Percentiles rank a stretch among this genome's conserved stretches.
These are phyloP conservation scores for Philereme transversata DNA, from an alignment of 2,888 invertebrate genomes.

Conservation along the genomic window DNA sequence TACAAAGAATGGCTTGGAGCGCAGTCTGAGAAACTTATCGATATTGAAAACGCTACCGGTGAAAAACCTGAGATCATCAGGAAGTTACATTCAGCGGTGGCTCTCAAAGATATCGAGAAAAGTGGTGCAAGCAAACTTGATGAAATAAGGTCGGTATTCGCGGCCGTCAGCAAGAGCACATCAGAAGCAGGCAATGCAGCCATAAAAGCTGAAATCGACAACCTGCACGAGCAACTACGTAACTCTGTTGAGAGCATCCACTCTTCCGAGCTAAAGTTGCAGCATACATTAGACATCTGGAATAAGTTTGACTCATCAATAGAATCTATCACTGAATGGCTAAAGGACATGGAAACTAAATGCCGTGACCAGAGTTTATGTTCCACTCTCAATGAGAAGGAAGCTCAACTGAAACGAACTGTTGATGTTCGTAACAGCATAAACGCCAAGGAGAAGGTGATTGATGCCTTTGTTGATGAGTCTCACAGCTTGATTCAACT, in stretches of 20 bases:
- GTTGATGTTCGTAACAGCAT: conserved; percentile 90
- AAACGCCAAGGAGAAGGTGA: conserved; percentile 90
- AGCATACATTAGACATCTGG: conserved; percentile 92
- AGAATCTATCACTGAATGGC: conserved; percentile 93
- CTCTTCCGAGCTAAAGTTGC: conserved; percentile 88
- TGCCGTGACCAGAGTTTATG: conserved; percentile 94
- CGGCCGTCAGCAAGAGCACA: conserved; percentile 89
- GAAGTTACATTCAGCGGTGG: conserved; percentile 86
- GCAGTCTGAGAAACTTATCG: conserved; percentile 91
- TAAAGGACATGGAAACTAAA: conserved; percentile 91
- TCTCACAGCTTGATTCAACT: conserved; percentile 93
- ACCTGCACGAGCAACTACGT: conserved; percentile 86
- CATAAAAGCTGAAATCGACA: conserved; percentile 89
- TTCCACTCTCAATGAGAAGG: conserved; percentile 92
- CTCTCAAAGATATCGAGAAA: conserved; percentile 86
- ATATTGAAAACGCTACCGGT: conserved; percentile 92
- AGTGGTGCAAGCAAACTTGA: conserved; percentile 87
- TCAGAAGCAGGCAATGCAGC: conserved; percentile 90
- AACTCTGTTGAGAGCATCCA: conserved; percentile 87
- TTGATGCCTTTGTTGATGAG: conserved; percentile 94
- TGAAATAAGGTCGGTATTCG: conserved; percentile 87
- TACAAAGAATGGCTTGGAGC: conserved; percentile 93
- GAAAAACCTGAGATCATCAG: conserved; percentile 92
- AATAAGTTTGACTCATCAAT: conserved; percentile 92
- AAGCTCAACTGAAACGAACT: conserved; percentile 88